Percentiles rank a stretch among this genome's conserved stretches.
Evolutionary conservation across 2,113 vertebrate genomes (phyloP).

Genomic region (Ceyx melanurus): DNA sequence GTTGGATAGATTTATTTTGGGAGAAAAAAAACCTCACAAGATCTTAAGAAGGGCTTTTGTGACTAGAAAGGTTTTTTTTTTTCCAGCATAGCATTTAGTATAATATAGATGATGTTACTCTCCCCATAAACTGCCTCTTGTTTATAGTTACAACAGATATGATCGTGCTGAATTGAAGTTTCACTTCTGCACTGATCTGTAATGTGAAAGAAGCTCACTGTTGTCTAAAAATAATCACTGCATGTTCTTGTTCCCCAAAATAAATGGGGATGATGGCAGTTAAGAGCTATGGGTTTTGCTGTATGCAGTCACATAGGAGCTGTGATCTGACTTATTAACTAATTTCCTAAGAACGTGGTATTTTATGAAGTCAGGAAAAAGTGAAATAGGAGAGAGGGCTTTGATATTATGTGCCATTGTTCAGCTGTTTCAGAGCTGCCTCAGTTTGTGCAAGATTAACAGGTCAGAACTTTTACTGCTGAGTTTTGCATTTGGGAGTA

Average conservation of each 20-base stretch:
- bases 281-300: not conserved
- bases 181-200: not conserved
- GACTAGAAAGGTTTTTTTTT: not conserved
- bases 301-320: not conserved
- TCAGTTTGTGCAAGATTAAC: not conserved
- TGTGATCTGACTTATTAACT: not conserved
- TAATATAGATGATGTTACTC: not conserved
- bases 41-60: not conserved
- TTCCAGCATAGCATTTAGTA: not conserved
- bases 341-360: not conserved
- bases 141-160: not conserved
- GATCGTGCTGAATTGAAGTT: not conserved
- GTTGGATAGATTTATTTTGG: not conserved
- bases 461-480: not conserved
- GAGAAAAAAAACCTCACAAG: not conserved
- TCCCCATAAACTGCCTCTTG: not conserved
- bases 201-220: not conserved
- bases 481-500: not conserved
- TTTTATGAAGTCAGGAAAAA: constrained; percentile 1
- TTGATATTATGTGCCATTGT: not conserved
- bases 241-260: not conserved
- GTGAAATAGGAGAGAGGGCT: not conserved
- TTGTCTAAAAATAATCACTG: not conserved
- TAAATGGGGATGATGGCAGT: not conserved
- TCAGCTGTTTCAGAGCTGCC: not conserved